Evolutionary conservation across 2,113 vertebrate species (phyloP).

Genomic region (Pagrus major): DNA sequence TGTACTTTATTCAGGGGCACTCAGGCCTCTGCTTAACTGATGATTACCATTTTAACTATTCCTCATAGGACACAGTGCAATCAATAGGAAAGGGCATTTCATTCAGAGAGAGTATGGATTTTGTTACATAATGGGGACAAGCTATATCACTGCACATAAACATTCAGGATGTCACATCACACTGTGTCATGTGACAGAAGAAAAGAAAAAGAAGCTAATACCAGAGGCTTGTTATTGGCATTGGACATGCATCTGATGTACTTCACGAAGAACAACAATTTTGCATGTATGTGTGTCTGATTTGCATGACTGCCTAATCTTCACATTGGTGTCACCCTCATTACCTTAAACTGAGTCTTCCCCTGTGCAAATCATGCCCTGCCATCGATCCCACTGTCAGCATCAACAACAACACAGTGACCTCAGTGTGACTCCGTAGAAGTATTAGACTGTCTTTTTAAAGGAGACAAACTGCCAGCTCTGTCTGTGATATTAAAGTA

Average conservation of each 20-base stretch:
- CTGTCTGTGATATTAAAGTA: not conserved
- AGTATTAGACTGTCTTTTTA: not conserved
- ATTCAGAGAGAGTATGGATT: constrained; percentile 46
- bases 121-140: constrained; percentile 21
- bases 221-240: not conserved
- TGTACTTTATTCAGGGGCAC: constrained; percentile 40
- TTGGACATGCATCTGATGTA: not conserved
- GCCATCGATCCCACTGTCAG: constrained; percentile 24
- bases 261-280: not conserved
- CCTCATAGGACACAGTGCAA: constrained; percentile 32
- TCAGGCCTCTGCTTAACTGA: constrained; percentile 31
- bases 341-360: constrained; percentile 3
- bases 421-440: not conserved
- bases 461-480: not conserved
- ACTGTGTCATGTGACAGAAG: not conserved
- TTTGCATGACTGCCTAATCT: not conserved
- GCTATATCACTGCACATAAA: constrained; percentile 16
- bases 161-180: not conserved
- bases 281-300: not conserved
- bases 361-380: not conserved
- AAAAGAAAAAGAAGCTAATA: not conserved
- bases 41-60: constrained; percentile 69
- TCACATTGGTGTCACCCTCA: not conserved
- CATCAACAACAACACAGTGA: not conserved
- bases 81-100: constrained; percentile 35